These are phyloP conservation scores for Zapornia atra DNA, from an alignment of 2,113 vertebrate genomes.

Conservation along the genomic window DNA sequence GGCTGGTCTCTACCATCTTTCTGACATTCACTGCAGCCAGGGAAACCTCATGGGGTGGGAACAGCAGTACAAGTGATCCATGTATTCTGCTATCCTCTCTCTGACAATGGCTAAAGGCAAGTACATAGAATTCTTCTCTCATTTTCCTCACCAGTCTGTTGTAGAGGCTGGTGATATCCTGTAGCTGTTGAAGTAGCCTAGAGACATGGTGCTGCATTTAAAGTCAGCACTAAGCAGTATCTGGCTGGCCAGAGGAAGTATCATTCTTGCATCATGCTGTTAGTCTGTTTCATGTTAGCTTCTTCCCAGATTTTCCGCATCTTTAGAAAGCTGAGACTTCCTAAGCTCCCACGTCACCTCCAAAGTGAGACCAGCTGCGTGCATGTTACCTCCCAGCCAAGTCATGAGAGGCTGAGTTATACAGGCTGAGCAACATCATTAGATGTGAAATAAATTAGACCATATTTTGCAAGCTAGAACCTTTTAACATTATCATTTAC, in stretches of 20 bases:
- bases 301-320: not conserved
- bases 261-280: not conserved
- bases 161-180: not conserved
- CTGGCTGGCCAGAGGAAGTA: not conserved
- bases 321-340: not conserved
- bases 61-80: not conserved
- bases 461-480: not conserved
- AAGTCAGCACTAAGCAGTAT: not conserved
- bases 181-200: not conserved
- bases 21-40: not conserved
- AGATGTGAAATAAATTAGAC: not conserved
- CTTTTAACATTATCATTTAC: not conserved
- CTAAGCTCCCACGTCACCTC: not conserved
- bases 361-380: not conserved
- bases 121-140: not conserved
- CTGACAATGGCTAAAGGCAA: not conserved
- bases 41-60: too few relatives aligned
- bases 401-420: not conserved
- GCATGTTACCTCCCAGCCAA: not conserved
- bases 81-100: not conserved
- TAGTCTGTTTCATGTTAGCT: not conserved
- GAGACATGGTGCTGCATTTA: not conserved
- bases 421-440: not conserved
- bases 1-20: not conserved
- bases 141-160: not conserved